Base-by-base conservation (phyloP, 2,888 invertebrate species). In the Polyploca ridens region DNA sequence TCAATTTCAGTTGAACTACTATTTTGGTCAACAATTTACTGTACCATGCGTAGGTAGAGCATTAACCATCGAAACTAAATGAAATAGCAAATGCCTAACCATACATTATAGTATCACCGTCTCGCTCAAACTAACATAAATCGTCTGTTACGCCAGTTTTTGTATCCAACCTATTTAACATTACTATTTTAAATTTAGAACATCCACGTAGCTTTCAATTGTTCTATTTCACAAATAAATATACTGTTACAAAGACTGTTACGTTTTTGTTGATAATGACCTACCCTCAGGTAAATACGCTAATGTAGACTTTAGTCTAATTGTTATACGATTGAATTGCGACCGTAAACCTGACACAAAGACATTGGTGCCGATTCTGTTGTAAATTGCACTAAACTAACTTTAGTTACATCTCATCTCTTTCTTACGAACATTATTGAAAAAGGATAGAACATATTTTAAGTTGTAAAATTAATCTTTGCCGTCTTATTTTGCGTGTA, bases 161-260 rank as follows among this genome's bases (percentile, higher is more conserved):
- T 63, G 65, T 65, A 72, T 67, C 65, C 72, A 70, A 76, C 75
- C 75, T 72, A 76, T 72, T 75, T 78, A 72, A 67, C 72, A 75
- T 66, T 68, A 67, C 69, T 69, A 70, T 74, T 78, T 75, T 70
- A 76, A 75, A 76, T 75, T 72, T 76, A 70, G 77, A 76, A 73
- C 71, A 57, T 33, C n/a, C 46, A 58, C 70, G 74, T 68, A 67
- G 62, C 65, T 72, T 75, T 72, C 74, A 74, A 76, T 76, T 78
- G 74, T 77, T 75, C 67, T 66, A 13, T 38, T 16, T 41, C n/a
- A 41, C 41, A 8, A 14, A 41, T 8, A 27, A 19, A 49, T n/a
- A 8, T 16, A 49, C 49, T 10, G 19, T 54, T 54, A 54, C 54
- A 49, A 4, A 8, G 3, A 49, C 49, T 10, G 19, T 54, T 54